Conservation (phyloP, 1,140 invertebrate species). For the Polyergus mexicanus region DNA sequence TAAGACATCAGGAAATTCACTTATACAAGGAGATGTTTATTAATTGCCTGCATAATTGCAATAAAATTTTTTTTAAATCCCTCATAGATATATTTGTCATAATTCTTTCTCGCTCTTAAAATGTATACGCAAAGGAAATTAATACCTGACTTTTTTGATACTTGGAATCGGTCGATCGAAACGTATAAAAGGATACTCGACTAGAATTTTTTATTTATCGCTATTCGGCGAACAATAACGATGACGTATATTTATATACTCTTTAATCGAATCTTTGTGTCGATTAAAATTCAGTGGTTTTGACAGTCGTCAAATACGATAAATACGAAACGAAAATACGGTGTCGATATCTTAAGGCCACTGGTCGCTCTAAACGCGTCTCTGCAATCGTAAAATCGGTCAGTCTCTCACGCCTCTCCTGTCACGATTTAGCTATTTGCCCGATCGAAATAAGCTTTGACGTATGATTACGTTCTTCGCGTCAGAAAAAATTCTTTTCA, state of each 20-base stretch:
- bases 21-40: not conserved
- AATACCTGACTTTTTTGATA: too few relatives aligned
- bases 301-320: slow-evolving; percentile 37
- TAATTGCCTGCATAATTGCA: not conserved
- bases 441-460: slow-evolving; percentile 56
- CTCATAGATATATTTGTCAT: not conserved
- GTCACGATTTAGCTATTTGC: slow-evolving; percentile 64
- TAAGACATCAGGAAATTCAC: not conserved
- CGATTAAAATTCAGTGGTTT: not conserved
- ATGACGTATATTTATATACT: not conserved
- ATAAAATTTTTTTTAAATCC: not conserved
- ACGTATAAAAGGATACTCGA: not conserved
- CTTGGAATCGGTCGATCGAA: not conserved
- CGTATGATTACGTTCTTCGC: slow-evolving; percentile 51
- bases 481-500: slow-evolving; percentile 30
- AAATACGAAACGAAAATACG: slow-evolving; percentile 32
- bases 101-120: not conserved
- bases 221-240: not conserved
- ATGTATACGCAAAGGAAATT: not conserved
- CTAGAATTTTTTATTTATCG: slow-evolving; percentile 17
- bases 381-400: slow-evolving; percentile 76
- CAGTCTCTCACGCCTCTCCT: slow-evolving; percentile 77
- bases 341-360: slow-evolving; percentile 65
- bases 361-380: slow-evolving; percentile 61
- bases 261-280: slow-evolving; percentile 28